Evolutionary conservation across 2,113 vertebrate species (phyloP).

Genomic region (Motacilla alba): DNA sequence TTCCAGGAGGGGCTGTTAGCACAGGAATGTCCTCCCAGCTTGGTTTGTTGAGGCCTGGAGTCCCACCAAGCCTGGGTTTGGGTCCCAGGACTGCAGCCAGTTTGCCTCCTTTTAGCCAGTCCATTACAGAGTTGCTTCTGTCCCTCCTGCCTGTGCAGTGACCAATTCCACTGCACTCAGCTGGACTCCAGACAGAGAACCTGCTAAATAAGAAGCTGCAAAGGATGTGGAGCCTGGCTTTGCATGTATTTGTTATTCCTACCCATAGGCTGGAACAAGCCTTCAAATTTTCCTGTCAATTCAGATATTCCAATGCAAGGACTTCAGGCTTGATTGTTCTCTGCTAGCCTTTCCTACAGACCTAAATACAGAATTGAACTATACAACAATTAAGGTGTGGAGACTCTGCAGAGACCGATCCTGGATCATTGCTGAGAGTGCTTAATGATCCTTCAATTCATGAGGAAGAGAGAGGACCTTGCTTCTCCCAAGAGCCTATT

Average conservation of each 20-base stretch:
- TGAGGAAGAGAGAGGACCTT: neutral
- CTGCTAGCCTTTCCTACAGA: neutral
- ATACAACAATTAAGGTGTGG: neutral
- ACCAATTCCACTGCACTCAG: neutral
- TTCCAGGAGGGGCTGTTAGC: neutral
- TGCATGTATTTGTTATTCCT: neutral
- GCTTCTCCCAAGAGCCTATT: neutral
- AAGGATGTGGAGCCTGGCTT: neutral
- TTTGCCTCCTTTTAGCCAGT: neutral
- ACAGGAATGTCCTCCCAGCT: neutral
- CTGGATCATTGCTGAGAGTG: neutral
- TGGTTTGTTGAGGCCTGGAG: neutral
- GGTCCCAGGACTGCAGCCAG: neutral
- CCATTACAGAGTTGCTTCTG: neutral
- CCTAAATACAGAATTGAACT: neutral
- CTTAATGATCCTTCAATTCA: neutral
- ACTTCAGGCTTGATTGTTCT: neutral
- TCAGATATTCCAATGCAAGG: neutral
- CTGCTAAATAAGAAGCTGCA: neutral
- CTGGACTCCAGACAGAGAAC: neutral
- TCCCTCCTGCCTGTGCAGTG: neutral
- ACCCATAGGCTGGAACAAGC: neutral
- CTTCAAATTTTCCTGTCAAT: neutral
- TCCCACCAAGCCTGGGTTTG: neutral
- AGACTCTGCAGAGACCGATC: neutral